Conservation (phyloP, 2,888 invertebrate genomes). For the Drosophila siamana region DNA sequence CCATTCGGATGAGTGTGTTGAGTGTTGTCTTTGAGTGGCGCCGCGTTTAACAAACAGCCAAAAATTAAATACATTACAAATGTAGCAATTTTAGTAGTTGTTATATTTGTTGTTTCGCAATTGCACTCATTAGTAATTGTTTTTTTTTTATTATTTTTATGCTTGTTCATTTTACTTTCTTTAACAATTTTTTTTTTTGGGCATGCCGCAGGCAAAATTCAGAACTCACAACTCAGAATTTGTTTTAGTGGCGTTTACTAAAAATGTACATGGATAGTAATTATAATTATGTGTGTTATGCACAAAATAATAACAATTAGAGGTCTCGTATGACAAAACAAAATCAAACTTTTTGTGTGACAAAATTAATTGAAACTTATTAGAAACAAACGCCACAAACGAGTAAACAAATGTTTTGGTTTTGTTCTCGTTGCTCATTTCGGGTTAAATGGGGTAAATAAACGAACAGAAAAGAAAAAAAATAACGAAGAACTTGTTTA, state of each 20-base stretch:
- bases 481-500: slow-evolving; percentile 35
- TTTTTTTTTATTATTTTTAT: neutral
- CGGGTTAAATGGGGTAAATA: slow-evolving; percentile 15
- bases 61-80: slow-evolving; percentile 44
- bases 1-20: slow-evolving; percentile 35
- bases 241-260: slow-evolving; percentile 41
- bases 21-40: slow-evolving; percentile 27
- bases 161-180: slow-evolving; percentile 22
- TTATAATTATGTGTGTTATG: slow-evolving; percentile 17
- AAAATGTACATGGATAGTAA: slow-evolving; percentile 37
- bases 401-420: slow-evolving; percentile 30
- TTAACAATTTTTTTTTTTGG: slow-evolving; percentile 20
- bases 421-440: slow-evolving; percentile 4
- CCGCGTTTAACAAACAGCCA: slow-evolving; percentile 63
- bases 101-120: slow-evolving; percentile 13
- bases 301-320: slow-evolving; percentile 40
- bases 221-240: slow-evolving; percentile 65
- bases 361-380: slow-evolving; percentile 20
- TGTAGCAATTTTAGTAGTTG: slow-evolving; percentile 17
- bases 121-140: slow-evolving; percentile 9
- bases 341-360: neutral
- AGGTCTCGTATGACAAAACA: slow-evolving; percentile 12
- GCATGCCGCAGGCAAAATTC: slow-evolving; percentile 75
- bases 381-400: slow-evolving; percentile 37
- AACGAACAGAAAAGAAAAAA: slow-evolving; percentile 8